Base-by-base conservation (phyloP, 2,797 vertebrate species). In the Coendou prehensilis region DNA sequence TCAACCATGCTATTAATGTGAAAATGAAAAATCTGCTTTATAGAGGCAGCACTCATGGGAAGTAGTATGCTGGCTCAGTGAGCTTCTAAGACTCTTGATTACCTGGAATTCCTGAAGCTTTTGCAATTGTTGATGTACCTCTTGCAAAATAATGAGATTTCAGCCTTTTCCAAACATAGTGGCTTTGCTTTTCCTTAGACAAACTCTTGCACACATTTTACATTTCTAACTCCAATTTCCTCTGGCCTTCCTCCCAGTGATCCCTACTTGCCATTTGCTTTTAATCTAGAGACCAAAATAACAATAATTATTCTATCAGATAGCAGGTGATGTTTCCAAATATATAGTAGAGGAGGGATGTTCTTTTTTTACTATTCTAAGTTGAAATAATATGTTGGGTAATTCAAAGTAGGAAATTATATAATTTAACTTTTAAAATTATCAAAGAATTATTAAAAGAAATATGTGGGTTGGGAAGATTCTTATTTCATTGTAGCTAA, bases 1-100 rank as follows among this genome's bases (percentile, higher is more conserved):
- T 98, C 97, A 98, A 96, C 97, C 97, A 96, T 96, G 95, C 98
- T 98, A 96, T 98, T 98, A 97, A 97, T 97, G 97, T 98, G 97
- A 97, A 97, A 97, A 98, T 98, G 97, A 97, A 97, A 98, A 97
- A 92, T 93, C 97, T 96, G 93, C 87, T 97, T 97, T 94, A 92
- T 28, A 97, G 96, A 97, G 79, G 90, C 94, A 90, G 89, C 87
- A 83, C 69, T 97, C 93, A 57, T 78, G 90, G 95, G 89, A 97
- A 89, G 95, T 91, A 89, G 96, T 90, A 88, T 57, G 73, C 95
- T 95, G 96, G 92, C 94, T 96, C 92, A 41, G 94, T 93, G 97
- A 96, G 90, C 95, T 94, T 92, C 96, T 97, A 89, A 97, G 82
- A 95, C 90, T 93, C 97, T 96, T 97, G 97, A 98, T 98, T 97